Conservation (phyloP, 2,888 invertebrate species). For the Lepetodrilus schrolli region DNA sequence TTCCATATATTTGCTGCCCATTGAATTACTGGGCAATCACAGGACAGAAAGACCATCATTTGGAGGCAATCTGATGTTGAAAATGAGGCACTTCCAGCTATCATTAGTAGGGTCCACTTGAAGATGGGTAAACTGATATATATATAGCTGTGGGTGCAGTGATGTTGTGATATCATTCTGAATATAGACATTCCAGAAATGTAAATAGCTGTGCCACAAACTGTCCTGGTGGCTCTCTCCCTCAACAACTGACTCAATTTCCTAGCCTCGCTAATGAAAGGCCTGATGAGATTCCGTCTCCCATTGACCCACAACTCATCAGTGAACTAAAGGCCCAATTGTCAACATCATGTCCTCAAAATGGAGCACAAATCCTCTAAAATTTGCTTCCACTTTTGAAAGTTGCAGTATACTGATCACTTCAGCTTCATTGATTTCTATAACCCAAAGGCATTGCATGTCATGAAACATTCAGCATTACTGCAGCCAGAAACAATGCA, state of each 20-base stretch:
- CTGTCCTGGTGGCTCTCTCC: conserved; percentile 4
- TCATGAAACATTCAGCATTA: no score
- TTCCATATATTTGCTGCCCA: neutral
- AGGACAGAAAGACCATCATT: neutral
- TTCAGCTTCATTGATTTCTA: no score
- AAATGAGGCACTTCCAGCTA: neutral
- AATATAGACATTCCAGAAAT: neutral
- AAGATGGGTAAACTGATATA: neutral
- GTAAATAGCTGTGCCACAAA: neutral
- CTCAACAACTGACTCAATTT: neutral
- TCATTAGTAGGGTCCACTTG: neutral
- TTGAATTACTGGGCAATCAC: conserved; percentile 6
- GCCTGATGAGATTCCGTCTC: neutral
- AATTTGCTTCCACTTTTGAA: neutral
- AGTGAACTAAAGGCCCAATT: neutral
- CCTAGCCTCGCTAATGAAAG: neutral
- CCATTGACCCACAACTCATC: neutral
- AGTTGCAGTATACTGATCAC: neutral
- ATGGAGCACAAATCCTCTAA: neutral
- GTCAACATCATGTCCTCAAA: neutral
- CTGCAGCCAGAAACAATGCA: no score
- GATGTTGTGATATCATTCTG: neutral
- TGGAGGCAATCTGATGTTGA: neutral
- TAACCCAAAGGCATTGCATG: no score
- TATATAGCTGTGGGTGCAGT: neutral